phyloP scores from a whole-genome alignment of 2,888 invertebrate genomes.

The Axea sp. region DNA sequence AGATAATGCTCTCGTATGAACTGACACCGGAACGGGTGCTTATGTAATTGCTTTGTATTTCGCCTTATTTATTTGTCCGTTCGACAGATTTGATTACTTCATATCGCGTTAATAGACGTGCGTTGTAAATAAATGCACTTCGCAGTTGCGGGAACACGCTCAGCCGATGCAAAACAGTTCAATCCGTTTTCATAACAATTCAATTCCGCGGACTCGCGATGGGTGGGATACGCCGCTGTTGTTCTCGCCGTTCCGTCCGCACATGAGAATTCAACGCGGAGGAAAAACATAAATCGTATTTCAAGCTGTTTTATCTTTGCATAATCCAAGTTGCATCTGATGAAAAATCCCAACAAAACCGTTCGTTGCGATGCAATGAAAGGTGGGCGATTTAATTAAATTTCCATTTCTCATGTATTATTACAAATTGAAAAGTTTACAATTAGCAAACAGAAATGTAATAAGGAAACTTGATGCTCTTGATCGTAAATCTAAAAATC shows the following conservation, averaged over 20 bases:
- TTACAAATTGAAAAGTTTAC: neutral
- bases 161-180: conserved; percentile 41
- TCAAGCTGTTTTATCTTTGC: conserved; percentile 39
- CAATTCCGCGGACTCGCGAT: conserved; percentile 47
- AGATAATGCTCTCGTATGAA: conserved; percentile 35
- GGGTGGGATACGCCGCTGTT: conserved; percentile 46
- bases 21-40: conserved; percentile 19
- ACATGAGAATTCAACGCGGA: conserved; percentile 38
- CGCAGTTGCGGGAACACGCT: conserved; percentile 33
- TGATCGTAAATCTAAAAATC: too few relatives aligned
- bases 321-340: conserved; percentile 35
- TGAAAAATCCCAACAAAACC: conserved; percentile 30
- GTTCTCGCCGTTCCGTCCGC: conserved; percentile 34
- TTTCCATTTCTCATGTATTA: conserved; percentile 21
- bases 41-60: conserved; percentile 58
- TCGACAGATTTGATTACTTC: conserved; percentile 56
- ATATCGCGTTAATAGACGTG: conserved; percentile 51
- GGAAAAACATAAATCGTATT: conserved; percentile 45
- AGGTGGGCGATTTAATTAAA: conserved; percentile 52
- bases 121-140: conserved; percentile 44
- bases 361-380: conserved; percentile 22
- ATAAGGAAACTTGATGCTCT: too few relatives aligned
- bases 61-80: conserved; percentile 51
- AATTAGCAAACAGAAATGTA: too few relatives aligned
- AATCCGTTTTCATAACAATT: conserved; percentile 54